Evolutionary conservation across 2,797 vertebrate genomes (phyloP).

Genomic region (Lates japonicus): DNA sequence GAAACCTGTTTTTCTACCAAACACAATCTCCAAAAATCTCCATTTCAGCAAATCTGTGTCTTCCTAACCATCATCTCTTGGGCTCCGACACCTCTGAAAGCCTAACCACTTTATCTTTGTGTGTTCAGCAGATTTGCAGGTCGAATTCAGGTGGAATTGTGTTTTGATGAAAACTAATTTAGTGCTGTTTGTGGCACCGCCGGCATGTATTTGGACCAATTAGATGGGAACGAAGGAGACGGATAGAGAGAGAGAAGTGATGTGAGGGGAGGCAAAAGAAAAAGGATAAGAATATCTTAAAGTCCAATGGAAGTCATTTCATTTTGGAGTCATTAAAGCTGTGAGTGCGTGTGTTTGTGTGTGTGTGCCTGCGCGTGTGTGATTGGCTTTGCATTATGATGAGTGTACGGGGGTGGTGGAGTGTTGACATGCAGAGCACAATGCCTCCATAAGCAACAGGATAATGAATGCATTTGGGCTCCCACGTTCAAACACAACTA

Average conservation of each 20-base stretch:
- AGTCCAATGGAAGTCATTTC: conserved; percentile 64
- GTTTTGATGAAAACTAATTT: conserved; percentile 73
- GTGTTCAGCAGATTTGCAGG: conserved; percentile 68
- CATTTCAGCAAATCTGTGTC: conserved; percentile 65
- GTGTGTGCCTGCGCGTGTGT: conserved; percentile 25
- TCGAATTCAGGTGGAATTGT: conserved; percentile 66
- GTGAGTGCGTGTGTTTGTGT: conserved; percentile 18
- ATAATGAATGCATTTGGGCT: conserved; percentile 78
- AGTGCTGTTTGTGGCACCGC: conserved; percentile 52
- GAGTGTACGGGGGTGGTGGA: conserved; percentile 70
- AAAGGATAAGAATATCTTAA: conserved; percentile 61
- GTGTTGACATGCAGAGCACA: conserved; percentile 81
- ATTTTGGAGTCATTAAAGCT: conserved; percentile 61
- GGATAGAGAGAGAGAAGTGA: conserved; percentile 37
- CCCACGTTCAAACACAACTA: conserved; percentile 69
- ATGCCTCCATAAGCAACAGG: conserved; percentile 73
- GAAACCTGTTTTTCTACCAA: conserved; percentile 59
- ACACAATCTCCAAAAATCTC: conserved; percentile 51
- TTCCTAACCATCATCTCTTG: conserved; percentile 47
- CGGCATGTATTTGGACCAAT: conserved; percentile 62
- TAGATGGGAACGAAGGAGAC: conserved; percentile 55
- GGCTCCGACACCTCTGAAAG: conserved; percentile 41
- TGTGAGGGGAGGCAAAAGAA: conserved; percentile 37
- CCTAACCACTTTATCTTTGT: conserved; percentile 59
- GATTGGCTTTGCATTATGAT: conserved; percentile 79